Evolutionary conservation across 2,888 invertebrate species (phyloP).

Genomic region (Tinea pellionella): DNA sequence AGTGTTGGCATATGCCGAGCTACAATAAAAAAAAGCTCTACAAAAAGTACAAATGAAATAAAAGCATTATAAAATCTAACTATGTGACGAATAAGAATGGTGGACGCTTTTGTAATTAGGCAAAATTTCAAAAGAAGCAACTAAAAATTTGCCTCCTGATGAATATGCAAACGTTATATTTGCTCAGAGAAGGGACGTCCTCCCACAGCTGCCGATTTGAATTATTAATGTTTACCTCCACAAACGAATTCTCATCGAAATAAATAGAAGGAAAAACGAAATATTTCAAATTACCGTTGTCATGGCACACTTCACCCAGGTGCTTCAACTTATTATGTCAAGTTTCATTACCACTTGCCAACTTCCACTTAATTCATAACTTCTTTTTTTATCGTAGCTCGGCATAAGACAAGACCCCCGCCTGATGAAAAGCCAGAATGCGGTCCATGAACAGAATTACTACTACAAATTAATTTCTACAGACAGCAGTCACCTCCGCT

Average conservation of each 20-base stretch:
- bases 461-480: too few species aligned
- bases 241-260: slow-evolving; percentile 15
- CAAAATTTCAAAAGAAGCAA: slow-evolving; percentile 18
- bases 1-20: too few species aligned
- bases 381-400: neutral
- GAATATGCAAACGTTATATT: slow-evolving; percentile 33
- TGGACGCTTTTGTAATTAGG: slow-evolving; percentile 28
- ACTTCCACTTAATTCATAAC: neutral
- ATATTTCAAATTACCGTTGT: neutral
- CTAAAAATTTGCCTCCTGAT: slow-evolving; percentile 26
- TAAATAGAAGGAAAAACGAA: slow-evolving; percentile 12
- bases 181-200: slow-evolving; percentile 20
- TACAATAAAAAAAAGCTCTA: too few species aligned
- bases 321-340: neutral
- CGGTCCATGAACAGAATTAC: too few species aligned
- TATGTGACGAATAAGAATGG: neutral
- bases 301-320: neutral
- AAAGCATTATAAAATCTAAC: neutral
- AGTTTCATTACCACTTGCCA: neutral
- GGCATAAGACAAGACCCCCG: too few species aligned
- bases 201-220: slow-evolving; percentile 23
- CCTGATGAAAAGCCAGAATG: too few species aligned
- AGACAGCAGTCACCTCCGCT: too few species aligned
- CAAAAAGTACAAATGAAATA: neutral
- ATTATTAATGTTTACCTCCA: slow-evolving; percentile 31